Evolutionary conservation across 2,113 vertebrate genomes (phyloP).

Genomic region (Pteronura brasiliensis): DNA sequence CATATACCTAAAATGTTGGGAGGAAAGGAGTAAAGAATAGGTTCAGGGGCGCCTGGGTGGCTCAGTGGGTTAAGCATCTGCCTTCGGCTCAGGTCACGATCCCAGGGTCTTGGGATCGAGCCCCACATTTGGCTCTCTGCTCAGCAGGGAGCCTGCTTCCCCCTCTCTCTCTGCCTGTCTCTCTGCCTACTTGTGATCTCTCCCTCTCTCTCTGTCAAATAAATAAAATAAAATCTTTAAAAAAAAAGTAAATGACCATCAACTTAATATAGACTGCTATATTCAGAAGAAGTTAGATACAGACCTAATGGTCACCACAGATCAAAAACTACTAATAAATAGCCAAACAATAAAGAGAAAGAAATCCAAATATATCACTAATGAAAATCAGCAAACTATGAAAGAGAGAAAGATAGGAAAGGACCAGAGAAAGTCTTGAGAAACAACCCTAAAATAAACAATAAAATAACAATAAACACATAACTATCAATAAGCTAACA

Average conservation of each 20-base stretch:
- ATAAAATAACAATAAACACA: neutral
- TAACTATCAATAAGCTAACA: neutral
- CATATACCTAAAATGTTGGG: neutral
- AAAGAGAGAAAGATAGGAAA: neutral
- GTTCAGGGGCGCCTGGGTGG: neutral
- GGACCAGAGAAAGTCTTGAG: neutral
- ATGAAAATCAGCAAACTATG: neutral
- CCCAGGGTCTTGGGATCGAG: no score
- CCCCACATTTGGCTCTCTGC: no score
- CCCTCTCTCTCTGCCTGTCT: no score
- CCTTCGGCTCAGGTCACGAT: no score
- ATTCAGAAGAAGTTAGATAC: neutral
- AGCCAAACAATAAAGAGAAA: neutral
- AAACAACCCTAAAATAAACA: neutral
- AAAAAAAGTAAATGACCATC: neutral
- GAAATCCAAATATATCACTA: neutral
- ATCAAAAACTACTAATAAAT: neutral
- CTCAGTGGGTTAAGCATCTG: no score
- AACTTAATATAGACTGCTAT: neutral
- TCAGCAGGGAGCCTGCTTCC: no score
- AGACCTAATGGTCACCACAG: neutral
- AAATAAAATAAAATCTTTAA: no score
- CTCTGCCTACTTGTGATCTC: no score
- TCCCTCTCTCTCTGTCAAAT: no score
- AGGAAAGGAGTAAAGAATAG: neutral